These are phyloP conservation scores for Anniella stebbinsi DNA, from an alignment of 2,797 vertebrate species.

Conservation along the genomic window DNA sequence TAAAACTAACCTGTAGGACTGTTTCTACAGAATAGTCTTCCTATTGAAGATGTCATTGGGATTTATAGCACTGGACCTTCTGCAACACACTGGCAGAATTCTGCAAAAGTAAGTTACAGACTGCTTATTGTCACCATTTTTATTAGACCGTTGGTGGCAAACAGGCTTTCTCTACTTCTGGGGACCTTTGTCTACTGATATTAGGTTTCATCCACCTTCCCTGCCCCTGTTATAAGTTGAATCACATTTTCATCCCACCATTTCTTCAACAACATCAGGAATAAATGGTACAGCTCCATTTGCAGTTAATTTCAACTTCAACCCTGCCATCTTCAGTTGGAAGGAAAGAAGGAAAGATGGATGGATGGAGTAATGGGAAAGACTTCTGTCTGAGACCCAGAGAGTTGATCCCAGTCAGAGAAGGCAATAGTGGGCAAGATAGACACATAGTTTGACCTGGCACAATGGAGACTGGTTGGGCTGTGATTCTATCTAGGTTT, in stretches of 20 bases:
- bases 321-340: neutral
- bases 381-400: neutral
- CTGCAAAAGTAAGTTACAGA: constrained; percentile 79
- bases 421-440: neutral
- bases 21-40: constrained; percentile 83
- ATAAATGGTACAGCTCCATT: neutral
- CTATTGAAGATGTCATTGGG: constrained; percentile 86
- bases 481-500: no score
- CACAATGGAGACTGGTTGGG: no score
- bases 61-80: constrained; percentile 84
- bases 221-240: neutral
- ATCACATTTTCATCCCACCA: neutral
- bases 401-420: neutral
- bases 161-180: neutral
- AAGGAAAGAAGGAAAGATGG: neutral
- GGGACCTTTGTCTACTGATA: neutral
- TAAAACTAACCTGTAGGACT: neutral
- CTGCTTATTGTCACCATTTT: neutral
- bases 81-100: constrained; percentile 64
- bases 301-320: neutral
- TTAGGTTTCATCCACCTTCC: neutral
- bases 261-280: neutral
- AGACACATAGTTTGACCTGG: neutral
- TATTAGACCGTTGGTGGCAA: neutral
- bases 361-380: no score